Percentiles rank a stretch among this genome's conserved stretches.
phyloP scores from a whole-genome alignment of 2,888 invertebrate species.

The Dyspetes luteomarginatus region DNA sequence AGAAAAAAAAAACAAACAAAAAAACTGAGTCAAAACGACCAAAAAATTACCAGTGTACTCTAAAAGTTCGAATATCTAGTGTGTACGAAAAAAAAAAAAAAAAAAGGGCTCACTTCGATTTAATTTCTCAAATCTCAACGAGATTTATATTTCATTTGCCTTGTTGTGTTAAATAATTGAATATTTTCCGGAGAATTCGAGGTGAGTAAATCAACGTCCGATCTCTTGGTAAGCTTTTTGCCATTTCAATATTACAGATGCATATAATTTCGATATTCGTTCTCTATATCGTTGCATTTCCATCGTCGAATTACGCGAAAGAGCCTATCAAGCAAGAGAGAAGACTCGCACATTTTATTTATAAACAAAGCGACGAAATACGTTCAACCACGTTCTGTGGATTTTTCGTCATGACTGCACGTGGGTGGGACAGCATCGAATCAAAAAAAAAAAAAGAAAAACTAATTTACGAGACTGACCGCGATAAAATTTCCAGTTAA shows the following conservation, averaged over 20 bases:
- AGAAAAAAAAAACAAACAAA: constrained; percentile 5
- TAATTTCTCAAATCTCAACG: constrained; percentile 13
- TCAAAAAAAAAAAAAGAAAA: background rate
- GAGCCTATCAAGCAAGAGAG: constrained; percentile 16
- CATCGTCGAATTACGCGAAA: constrained; percentile 20
- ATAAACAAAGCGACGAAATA: constrained; percentile 76
- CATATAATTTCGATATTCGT: background rate
- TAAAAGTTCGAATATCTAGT: constrained; percentile 49
- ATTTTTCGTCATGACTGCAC: constrained; percentile 15
- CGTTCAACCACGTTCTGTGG: constrained; percentile 27
- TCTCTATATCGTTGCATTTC: constrained; percentile 22
- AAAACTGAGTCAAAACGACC: constrained; percentile 12
- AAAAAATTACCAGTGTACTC: constrained; percentile 39
- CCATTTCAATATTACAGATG: constrained; percentile 15
- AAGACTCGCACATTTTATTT: constrained; percentile 73
- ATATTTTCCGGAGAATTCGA: constrained; percentile 9
- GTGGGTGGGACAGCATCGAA: constrained; percentile 33
- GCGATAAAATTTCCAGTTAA: background rate
- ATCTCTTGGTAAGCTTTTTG: background rate
- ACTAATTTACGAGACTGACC: background rate
- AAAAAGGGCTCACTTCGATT: constrained; percentile 12
- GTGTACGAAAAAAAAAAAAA: constrained; percentile 41
- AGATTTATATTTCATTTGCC: background rate
- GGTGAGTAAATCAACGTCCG: constrained; percentile 42
- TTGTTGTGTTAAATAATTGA: background rate